Evolutionary conservation across 2,888 invertebrate species (phyloP).

Genomic region (Phengaris arion): DNA sequence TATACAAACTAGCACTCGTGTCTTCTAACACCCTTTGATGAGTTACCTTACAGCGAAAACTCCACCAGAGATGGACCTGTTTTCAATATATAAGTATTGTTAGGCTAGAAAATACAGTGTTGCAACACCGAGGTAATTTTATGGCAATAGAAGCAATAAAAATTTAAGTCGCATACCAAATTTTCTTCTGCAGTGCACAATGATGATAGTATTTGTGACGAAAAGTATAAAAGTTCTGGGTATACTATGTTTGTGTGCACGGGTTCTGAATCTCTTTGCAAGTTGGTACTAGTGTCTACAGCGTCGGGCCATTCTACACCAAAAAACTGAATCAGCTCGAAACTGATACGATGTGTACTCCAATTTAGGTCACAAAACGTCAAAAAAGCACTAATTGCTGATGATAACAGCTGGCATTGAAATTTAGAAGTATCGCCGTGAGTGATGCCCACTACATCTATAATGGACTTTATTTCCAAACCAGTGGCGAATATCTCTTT

Average conservation of each 20-base stretch:
- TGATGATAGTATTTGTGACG: slow-evolving; percentile 60
- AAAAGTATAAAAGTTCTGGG: slow-evolving; percentile 73
- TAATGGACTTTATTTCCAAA: slow-evolving; percentile 51
- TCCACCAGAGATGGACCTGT: slow-evolving; percentile 83
- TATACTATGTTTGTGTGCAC: slow-evolving; percentile 81
- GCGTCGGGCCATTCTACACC: slow-evolving; percentile 63
- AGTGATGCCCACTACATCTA: slow-evolving; percentile 48
- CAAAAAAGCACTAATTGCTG: slow-evolving; percentile 83
- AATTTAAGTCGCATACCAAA: slow-evolving; percentile 54
- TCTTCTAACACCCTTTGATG: slow-evolving; percentile 90
- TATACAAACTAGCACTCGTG: slow-evolving; percentile 82
- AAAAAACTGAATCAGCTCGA: slow-evolving; percentile 63
- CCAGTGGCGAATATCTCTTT: slow-evolving; percentile 54
- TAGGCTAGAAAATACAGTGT: background rate
- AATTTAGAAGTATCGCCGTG: slow-evolving; percentile 42
- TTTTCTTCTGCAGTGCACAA: slow-evolving; percentile 55
- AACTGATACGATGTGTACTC: slow-evolving; percentile 83
- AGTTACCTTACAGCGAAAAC: slow-evolving; percentile 83
- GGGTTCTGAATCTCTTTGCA: slow-evolving; percentile 83
- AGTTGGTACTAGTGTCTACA: slow-evolving; percentile 58
- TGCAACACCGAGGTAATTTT: background rate
- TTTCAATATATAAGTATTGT: background rate
- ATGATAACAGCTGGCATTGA: slow-evolving; percentile 66
- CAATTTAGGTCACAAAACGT: slow-evolving; percentile 90
- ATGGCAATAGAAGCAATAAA: background rate